Base-by-base conservation (phyloP, 2,797 vertebrate genomes). In the Spea hammondii region DNA sequence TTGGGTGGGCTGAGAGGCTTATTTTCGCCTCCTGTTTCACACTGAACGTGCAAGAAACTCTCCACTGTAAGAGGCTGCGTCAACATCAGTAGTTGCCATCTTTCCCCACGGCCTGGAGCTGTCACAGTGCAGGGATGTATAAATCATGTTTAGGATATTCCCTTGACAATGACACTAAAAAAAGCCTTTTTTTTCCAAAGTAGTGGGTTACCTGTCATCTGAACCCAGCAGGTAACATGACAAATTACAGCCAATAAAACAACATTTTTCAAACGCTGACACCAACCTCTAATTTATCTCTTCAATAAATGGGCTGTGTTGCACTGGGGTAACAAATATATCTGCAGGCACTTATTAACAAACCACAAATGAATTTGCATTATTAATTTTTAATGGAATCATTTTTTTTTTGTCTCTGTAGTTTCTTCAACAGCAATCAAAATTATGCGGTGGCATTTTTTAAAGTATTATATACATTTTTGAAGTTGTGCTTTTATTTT, bases 261-360 rank as follows among this genome's bases (percentile, higher is more conserved):
- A 95, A 94, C 94, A 97, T 96, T 97, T 97, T 96, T 98, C 95
- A 99, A 94, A 94, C 90, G 89, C 89, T 93, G 91, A 94, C 94
- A 94, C 92, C 94, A 92, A 90, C 91, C 93, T 97, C 95, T 96
- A 95, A 96, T 97, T 95, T 93, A 93, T 93, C 93, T 93, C 90
- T 88, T 87, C 92, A 93, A 93, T 94, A 95, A 94, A 96, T 95
- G 91, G 92, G 89, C 95, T 94, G 91, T 91, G 89, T 93, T 94
- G 92, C 93, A 89, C 92, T 92, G 91, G 93, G 91, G 94, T 92
- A 90, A 91, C 90, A 92, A 93, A 95, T 93, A 93, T 92, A 95
- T 92, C 90, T 95, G 95, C 93, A 94, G 91, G 89, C 78, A 64
- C 90, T 96, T 93, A 94, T 92, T 95, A 96, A 95, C 90, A 93